Conservation (phyloP, 1,140 invertebrate species). For the Asbolus verrucosus region DNA sequence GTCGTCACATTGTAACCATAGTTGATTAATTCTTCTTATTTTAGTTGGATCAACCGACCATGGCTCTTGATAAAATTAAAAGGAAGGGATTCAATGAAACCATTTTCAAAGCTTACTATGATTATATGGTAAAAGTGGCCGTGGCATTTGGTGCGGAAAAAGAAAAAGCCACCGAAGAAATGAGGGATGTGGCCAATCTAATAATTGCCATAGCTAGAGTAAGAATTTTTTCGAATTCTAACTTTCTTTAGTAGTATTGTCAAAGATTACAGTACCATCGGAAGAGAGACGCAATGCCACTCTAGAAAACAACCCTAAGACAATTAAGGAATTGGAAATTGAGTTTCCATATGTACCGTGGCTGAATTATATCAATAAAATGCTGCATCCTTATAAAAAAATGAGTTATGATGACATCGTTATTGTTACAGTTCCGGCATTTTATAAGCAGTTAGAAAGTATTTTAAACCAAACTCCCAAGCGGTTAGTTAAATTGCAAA, state of each 20-base stretch:
- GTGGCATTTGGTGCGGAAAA: slow-evolving; percentile 85
- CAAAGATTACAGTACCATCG: slow-evolving; percentile 30
- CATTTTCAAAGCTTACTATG: slow-evolving; percentile 79
- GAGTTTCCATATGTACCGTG: slow-evolving; percentile 73
- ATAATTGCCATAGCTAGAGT: slow-evolving; percentile 91
- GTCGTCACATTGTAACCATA: neutral
- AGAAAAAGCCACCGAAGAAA: slow-evolving; percentile 73
- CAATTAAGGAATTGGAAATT: slow-evolving; percentile 38
- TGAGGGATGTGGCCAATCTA: slow-evolving; percentile 85
- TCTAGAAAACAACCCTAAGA: slow-evolving; percentile 43
- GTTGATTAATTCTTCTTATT: slow-evolving; percentile 19
- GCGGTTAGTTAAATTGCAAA: slow-evolving; percentile 61
- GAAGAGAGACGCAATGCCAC: slow-evolving; percentile 43
- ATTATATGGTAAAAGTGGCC: slow-evolving; percentile 86
- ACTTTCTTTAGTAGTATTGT: neutral
- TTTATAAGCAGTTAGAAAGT: slow-evolving; percentile 76
- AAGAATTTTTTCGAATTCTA: slow-evolving; percentile 45
- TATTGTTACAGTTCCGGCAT: slow-evolving; percentile 84
- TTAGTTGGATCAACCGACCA: slow-evolving; percentile 88
- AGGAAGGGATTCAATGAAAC: slow-evolving; percentile 84
- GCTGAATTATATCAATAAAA: slow-evolving; percentile 82
- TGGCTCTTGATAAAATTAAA: slow-evolving; percentile 87
- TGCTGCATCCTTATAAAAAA: slow-evolving; percentile 71
- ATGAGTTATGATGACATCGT: slow-evolving; percentile 78
- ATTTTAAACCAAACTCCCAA: slow-evolving; percentile 72